Conservation (phyloP, 2,113 vertebrate genomes). For the Thomomys bottae region DNA sequence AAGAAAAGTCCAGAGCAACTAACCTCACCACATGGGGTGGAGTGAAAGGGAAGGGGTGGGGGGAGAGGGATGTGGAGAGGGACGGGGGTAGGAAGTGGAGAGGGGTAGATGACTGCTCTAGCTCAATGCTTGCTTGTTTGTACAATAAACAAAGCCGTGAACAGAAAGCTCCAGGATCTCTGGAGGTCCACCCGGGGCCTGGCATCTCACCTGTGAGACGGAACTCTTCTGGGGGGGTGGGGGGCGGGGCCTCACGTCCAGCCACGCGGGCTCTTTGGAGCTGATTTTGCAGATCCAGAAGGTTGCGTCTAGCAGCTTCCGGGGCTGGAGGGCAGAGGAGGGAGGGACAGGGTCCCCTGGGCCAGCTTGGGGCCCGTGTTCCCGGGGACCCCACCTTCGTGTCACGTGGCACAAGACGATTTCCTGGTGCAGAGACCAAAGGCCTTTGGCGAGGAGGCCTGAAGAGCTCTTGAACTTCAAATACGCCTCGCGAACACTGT, state of each 20-base stretch:
- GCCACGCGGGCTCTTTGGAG: not conserved
- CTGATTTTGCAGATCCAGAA: not conserved
- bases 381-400: not conserved
- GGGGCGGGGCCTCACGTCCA: no score
- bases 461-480: conserved; percentile 45
- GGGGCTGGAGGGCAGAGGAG: not conserved
- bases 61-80: no score
- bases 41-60: no score
- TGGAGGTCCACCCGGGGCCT: no score
- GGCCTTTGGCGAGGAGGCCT: not conserved
- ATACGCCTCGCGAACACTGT: conserved; percentile 48
- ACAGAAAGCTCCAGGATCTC: no score
- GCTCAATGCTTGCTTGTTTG: not conserved
- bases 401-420: not conserved
- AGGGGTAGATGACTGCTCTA: not conserved
- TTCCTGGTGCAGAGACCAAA: conserved; percentile 63
- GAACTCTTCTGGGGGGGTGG: no score
- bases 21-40: no score
- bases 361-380: no score
- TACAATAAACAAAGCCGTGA: no score
- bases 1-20: no score
- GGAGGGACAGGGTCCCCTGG: fast-evolving
- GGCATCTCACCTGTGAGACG: not conserved
- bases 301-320: not conserved
- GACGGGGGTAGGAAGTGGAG: no score